Conservation (phyloP, 2,888 invertebrate species). For the Phyllotreta striolata region DNA sequence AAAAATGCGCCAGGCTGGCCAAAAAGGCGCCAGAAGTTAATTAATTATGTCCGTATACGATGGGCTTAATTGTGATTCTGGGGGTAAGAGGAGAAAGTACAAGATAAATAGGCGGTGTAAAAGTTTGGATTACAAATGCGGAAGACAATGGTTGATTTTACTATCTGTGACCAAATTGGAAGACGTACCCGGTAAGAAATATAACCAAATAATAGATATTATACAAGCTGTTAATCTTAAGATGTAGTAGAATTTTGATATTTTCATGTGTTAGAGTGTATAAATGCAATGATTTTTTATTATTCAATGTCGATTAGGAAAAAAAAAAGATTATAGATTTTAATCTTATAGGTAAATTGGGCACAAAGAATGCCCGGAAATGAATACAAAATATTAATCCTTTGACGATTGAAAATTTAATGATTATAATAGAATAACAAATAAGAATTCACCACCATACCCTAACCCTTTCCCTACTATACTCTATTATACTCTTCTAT, state of each 20-base stretch:
- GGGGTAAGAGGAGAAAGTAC: conserved; percentile 52
- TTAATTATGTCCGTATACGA: conserved; percentile 44
- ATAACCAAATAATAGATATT: background rate
- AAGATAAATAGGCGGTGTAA: conserved; percentile 43
- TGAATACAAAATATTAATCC: too few species aligned
- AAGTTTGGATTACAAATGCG: conserved; percentile 40
- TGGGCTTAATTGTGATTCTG: conserved; percentile 51
- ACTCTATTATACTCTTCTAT: too few species aligned
- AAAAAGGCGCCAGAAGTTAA: conserved; percentile 19
- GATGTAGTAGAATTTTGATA: too few species aligned
- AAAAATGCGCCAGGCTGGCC: background rate
- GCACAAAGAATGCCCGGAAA: too few species aligned
- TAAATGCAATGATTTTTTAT: background rate
- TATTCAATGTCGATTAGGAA: too few species aligned
- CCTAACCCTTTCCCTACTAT: too few species aligned
- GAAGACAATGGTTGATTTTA: conserved; percentile 50
- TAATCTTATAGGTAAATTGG: too few species aligned
- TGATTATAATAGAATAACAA: too few species aligned
- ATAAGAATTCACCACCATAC: too few species aligned
- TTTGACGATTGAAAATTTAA: too few species aligned
- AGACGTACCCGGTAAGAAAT: conserved; percentile 45
- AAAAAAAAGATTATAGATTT: too few species aligned
- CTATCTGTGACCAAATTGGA: conserved; percentile 51
- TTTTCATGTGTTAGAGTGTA: background rate
- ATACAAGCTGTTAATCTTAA: background rate